Percentiles rank a stretch among this genome's conserved stretches.
phyloP scores from a whole-genome alignment of 2,797 vertebrate species.

The Allobates femoralis region DNA sequence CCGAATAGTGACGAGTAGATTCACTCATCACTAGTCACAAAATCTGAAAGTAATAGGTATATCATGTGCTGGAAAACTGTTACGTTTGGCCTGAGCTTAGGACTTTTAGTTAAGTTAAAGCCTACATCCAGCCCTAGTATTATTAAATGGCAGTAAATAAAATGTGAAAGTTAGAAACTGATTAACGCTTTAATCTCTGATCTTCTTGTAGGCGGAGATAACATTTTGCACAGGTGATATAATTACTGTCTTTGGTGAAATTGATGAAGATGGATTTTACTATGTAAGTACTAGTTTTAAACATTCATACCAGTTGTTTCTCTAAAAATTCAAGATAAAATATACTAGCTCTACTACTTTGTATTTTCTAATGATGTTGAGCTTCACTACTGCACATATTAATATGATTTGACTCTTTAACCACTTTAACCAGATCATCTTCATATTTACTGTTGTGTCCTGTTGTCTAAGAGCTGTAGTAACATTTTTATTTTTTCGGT shows the following conservation, averaged over 20 bases:
- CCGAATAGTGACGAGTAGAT: too few relatives aligned
- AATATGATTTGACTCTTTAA: too few relatives aligned
- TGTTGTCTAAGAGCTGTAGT: too few relatives aligned
- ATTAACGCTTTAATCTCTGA: not conserved
- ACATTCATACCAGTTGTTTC: not conserved
- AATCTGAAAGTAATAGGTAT: not conserved
- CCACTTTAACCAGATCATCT: too few relatives aligned
- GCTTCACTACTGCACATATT: too few relatives aligned
- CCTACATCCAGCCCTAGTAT: not conserved
- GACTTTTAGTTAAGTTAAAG: too few relatives aligned
- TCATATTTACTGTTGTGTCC: too few relatives aligned
- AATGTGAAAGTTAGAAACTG: not conserved
- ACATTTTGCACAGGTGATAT: constrained; percentile 97
- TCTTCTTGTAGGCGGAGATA: constrained; percentile 84
- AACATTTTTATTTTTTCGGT: too few relatives aligned
- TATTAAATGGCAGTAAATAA: not conserved
- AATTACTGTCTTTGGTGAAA: constrained; percentile 93
- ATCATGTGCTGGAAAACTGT: not conserved
- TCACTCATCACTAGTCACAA: too few relatives aligned
- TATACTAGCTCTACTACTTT: not conserved
- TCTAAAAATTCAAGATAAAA: not conserved
- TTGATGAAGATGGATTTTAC: constrained; percentile 98
- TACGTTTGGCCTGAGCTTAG: not conserved
- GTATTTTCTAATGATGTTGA: not conserved
- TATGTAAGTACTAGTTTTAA: constrained; percentile 83